Percentiles rank a stretch among this genome's conserved stretches.
These are phyloP conservation scores for Masnerella sp. DNA, from an alignment of 2,888 invertebrate species.

Conservation along the genomic window DNA sequence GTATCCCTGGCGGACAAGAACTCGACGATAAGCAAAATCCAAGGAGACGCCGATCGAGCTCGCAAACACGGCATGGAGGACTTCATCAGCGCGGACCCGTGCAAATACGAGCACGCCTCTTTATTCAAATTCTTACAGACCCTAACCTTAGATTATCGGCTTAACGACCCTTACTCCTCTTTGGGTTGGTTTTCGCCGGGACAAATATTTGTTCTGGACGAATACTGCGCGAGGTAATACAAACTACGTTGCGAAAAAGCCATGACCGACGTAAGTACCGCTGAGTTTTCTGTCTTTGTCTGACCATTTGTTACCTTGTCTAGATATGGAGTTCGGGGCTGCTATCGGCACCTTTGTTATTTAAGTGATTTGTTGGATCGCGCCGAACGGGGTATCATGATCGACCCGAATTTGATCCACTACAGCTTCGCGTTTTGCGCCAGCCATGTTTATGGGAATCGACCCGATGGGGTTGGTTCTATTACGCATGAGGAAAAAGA, in stretches of 20 bases:
- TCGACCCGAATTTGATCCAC: slow-evolving; percentile 99
- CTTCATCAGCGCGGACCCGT: slow-evolving; percentile 99
- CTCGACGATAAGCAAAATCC: slow-evolving; percentile 90
- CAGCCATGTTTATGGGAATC: slow-evolving; percentile 99
- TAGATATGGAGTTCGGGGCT: slow-evolving; percentile 96
- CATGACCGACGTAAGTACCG: neutral
- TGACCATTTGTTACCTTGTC: slow-evolving; percentile 17
- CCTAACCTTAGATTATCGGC: slow-evolving; percentile 94
- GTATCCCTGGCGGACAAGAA: slow-evolving; percentile 90
- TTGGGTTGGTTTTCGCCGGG: slow-evolving; percentile 99
- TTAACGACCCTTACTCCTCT: slow-evolving; percentile 99
- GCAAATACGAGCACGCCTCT: slow-evolving; percentile 96
- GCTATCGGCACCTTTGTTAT: slow-evolving; percentile 97
- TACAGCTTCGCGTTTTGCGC: slow-evolving; percentile 99
- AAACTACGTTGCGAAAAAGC: neutral
- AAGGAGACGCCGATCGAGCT: slow-evolving; percentile 97
- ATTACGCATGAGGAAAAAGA: slow-evolving; percentile 99
- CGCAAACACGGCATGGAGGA: slow-evolving; percentile 99
- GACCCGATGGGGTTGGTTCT: slow-evolving; percentile 99
- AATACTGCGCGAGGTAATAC: slow-evolving; percentile 90
- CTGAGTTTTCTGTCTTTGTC: slow-evolving; percentile 1
- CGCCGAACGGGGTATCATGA: slow-evolving; percentile 95
- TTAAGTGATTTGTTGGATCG: slow-evolving; percentile 95
- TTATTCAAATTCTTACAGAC: slow-evolving; percentile 95
- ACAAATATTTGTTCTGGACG: slow-evolving; percentile 98